Conservation (phyloP, 2,888 invertebrate genomes). For the Lepidonotus clava region DNA sequence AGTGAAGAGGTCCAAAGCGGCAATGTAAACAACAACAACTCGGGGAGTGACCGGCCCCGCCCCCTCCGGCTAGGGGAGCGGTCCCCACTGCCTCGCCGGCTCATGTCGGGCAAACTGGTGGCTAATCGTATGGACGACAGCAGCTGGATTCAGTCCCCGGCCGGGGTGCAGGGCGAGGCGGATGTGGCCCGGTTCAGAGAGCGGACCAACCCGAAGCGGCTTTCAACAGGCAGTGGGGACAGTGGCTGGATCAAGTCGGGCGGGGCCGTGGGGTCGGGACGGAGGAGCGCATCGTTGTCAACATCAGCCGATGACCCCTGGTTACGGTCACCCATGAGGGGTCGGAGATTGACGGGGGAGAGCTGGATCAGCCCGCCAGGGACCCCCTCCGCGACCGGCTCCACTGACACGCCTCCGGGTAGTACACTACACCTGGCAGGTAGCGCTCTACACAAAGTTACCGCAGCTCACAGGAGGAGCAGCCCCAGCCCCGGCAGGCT, state of each 20-base stretch:
- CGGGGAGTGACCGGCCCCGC: neutral
- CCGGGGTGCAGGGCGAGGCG: too few relatives aligned
- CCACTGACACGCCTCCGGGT: too few relatives aligned
- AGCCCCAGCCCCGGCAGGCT: neutral
- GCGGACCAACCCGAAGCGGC: neutral
- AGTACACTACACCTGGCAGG: too few relatives aligned
- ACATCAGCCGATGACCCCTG: neutral
- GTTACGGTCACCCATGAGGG: neutral
- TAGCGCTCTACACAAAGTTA: too few relatives aligned
- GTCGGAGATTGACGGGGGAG: neutral
- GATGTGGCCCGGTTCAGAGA: too few relatives aligned
- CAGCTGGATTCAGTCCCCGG: conserved; percentile 18
- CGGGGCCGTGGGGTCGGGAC: neutral
- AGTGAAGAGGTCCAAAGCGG: neutral
- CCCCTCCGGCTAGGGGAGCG: too few relatives aligned
- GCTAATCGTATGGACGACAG: neutral
- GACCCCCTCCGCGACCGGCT: too few relatives aligned
- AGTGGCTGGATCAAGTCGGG: conserved; percentile 1
- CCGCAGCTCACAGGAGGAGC: too few relatives aligned
- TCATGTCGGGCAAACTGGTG: neutral
- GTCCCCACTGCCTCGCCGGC: neutral
- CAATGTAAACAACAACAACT: neutral
- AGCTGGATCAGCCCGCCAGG: neutral
- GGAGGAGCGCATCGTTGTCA: too few relatives aligned
- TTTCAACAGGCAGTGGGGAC: neutral